Base-by-base conservation (phyloP, 2,797 vertebrate genomes). In the Choloepus didactylus region DNA sequence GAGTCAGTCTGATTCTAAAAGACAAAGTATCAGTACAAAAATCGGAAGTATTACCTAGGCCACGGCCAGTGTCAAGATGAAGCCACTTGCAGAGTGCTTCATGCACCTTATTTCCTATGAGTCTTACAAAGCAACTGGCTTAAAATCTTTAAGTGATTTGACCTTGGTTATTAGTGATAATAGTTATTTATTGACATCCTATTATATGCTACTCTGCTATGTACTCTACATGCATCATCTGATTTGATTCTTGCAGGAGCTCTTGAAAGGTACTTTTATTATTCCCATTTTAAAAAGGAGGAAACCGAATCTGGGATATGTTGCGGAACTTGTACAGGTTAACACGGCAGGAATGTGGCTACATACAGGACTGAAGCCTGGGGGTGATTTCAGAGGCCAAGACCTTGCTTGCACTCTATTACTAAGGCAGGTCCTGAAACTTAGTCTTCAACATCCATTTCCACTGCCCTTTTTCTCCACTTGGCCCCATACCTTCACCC, bases 81-180 rank as follows among this genome's bases (percentile, higher is more conserved):
- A 35, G 5, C 25, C n/a, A 82, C 86, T 83, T 91, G 31, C 46
- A 59, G 46, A 46, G 29, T 76, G 31, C 21, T 77, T 81, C 44
- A 18, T 64, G 9, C n/a, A 62, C 31, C 27, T 12, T 66, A 2
- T 19, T 87, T 69, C 49, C 23, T 70, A 84, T 81, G 87, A 87
- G 27, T 83, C 64, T 83, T 69, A 76, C 7, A 66, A 60, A 88
- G 12, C 84, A 88, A 70, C 15, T 67, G 77, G 23, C 80, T 95
- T 75, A 81, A 81, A 85, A 86, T 85, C 67, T 59, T 87, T 44
- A n/a, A 60, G 35, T 75, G 85, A 77, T 89, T 95, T 77, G 25
- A 70, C 18, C 8, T n/a, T 25, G 31, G 51, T 62, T 56, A 89
- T 25, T 69, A 56, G 49, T 5, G 27, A 54, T 23, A 62, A 56